These are phyloP conservation scores for Theonella swinhoei DNA, from an alignment of 37 sponge, comb jelly and placozoan species.

Conservation along the genomic window DNA sequence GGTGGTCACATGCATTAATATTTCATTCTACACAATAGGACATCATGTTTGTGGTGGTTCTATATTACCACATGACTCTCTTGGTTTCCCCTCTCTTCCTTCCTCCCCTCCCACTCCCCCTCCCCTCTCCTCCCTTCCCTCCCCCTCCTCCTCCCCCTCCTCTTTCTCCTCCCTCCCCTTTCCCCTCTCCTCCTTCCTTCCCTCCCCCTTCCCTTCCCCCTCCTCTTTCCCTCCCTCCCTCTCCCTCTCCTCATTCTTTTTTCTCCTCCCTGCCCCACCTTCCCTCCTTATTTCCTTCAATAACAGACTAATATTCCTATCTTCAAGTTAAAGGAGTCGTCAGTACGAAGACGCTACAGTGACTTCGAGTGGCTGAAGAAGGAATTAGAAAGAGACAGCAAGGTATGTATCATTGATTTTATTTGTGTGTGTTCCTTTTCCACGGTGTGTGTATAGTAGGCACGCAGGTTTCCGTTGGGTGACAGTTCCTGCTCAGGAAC, in stretches of 20 bases:
- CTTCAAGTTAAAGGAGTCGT: conserved; percentile 87
- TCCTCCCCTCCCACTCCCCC: no score
- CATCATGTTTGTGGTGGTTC: background rate
- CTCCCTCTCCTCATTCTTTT: background rate
- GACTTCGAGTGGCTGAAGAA: conserved; percentile 99
- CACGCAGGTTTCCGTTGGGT: background rate
- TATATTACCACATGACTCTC: background rate
- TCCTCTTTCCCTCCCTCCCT: background rate
- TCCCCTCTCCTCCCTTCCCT: background rate
- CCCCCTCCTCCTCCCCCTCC: background rate
- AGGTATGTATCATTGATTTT: conserved; percentile 71
- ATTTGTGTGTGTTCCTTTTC: background rate
- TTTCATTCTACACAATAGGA: background rate
- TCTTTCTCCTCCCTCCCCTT: background rate
- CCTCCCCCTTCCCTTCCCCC: background rate
- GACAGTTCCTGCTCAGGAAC: background rate
- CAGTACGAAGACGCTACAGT: conserved; percentile 92
- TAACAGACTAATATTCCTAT: conserved; percentile 97
- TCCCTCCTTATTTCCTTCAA: background rate
- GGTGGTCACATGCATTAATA: background rate
- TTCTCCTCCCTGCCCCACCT: background rate
- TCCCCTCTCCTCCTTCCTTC: background rate
- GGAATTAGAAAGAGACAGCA: conserved; percentile 96
- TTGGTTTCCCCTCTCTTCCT: background rate
- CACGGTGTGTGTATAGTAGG: background rate